Evolutionary conservation across 2,888 invertebrate genomes (phyloP).

Genomic region (Scaptomyza cyrtandrae): DNA sequence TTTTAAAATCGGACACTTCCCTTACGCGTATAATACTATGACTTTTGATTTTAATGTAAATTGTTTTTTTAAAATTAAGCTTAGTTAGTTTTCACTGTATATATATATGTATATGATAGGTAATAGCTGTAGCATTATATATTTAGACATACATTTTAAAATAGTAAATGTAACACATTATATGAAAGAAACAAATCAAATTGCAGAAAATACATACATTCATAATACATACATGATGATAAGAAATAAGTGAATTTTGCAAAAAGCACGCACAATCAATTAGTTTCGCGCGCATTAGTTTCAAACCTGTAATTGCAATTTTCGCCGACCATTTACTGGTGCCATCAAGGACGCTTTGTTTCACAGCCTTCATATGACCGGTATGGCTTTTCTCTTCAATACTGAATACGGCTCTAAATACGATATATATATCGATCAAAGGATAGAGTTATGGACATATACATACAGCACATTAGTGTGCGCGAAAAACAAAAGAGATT

Average conservation of each 20-base stretch:
- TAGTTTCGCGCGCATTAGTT: slow-evolving; percentile 19
- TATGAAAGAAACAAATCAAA: not conserved
- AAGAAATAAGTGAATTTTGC: slow-evolving; percentile 10
- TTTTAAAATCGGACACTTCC: not conserved
- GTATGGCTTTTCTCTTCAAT: slow-evolving; percentile 97
- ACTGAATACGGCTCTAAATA: slow-evolving; percentile 95
- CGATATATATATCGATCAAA: slow-evolving; percentile 7
- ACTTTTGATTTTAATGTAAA: not conserved
- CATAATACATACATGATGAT: not conserved
- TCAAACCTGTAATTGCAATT: slow-evolving; percentile 99
- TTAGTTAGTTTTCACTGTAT: slow-evolving; percentile 13
- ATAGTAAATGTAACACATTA: not conserved
- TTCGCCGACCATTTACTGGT: slow-evolving; percentile 99
- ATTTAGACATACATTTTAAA: not conserved
- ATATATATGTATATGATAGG: not conserved
- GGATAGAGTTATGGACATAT: not conserved
- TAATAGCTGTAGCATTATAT: not conserved
- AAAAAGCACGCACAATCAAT: slow-evolving; percentile 21
- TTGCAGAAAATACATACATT: slow-evolving; percentile 1
- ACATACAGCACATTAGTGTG: not conserved
- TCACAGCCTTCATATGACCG: slow-evolving; percentile 98
- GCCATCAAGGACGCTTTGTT: slow-evolving; percentile 99
- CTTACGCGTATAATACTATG: not conserved
- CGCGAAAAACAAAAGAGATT: not conserved
- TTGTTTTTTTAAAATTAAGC: not conserved